Evolutionary conservation across 2,797 vertebrate genomes (phyloP).

Genomic region (Vespertilio murinus): DNA sequence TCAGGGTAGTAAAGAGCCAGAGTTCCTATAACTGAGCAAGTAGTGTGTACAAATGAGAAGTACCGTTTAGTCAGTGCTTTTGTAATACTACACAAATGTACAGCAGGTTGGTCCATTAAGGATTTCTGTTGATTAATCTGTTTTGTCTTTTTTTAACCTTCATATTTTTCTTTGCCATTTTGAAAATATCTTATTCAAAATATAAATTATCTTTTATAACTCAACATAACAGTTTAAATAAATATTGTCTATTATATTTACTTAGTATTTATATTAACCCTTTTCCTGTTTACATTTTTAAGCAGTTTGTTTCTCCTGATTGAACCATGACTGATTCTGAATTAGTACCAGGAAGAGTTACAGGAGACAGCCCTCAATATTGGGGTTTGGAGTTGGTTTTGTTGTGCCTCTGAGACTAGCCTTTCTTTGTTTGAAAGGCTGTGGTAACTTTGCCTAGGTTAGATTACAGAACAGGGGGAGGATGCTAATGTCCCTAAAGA

Average conservation of each 20-base stretch:
- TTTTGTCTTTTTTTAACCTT: neutral
- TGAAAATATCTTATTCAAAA: neutral
- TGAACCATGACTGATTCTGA: neutral
- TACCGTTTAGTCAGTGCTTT: neutral
- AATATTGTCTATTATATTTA: neutral
- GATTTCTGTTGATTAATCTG: neutral
- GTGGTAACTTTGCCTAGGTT: neutral
- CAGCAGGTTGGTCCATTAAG: neutral
- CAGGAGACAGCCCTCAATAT: neutral
- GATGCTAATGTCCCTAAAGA: neutral
- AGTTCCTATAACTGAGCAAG: neutral
- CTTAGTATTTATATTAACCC: neutral
- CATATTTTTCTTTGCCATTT: neutral
- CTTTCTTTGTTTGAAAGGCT: neutral
- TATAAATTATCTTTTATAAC: neutral
- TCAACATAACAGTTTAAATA: neutral
- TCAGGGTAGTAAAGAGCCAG: neutral
- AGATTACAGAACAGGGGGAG: neutral
- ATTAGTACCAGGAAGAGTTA: neutral
- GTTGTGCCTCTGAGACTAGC: neutral
- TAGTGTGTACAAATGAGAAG: neutral
- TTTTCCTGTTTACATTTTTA: neutral
- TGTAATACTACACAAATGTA: neutral
- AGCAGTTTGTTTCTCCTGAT: neutral
- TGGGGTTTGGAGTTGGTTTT: neutral